Percentiles rank a stretch among this genome's conserved stretches.
phyloP scores from a whole-genome alignment of 2,797 vertebrate genomes.

The Peromyscus aztecus region DNA sequence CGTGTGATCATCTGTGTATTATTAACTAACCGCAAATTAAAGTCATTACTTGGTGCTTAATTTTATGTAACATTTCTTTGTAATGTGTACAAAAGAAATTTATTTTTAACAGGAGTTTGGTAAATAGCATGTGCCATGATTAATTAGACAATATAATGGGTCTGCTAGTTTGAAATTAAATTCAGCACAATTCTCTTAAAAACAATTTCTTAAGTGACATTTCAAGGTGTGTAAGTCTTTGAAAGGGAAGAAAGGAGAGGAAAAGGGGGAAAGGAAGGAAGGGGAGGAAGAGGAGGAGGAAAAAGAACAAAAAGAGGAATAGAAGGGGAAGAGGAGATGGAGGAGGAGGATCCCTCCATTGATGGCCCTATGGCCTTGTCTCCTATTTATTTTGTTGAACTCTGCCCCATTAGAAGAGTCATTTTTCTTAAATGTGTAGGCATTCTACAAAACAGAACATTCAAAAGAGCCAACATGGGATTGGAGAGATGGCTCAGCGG shows the following conservation, averaged over 20 bases:
- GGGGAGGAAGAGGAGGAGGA: neutral
- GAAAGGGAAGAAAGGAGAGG: neutral
- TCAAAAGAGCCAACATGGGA: neutral
- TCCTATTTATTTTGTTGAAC: neutral
- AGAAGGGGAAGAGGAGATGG: too few species aligned
- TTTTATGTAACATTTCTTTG: slow-evolving; percentile 85
- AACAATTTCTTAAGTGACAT: slow-evolving; percentile 74
- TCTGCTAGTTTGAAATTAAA: slow-evolving; percentile 79
- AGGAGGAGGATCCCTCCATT: neutral
- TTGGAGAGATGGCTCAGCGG: too few species aligned
- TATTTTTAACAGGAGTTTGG: slow-evolving; percentile 84
- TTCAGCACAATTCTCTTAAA: slow-evolving; percentile 67
- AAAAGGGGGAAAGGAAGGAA: neutral
- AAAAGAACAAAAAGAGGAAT: neutral
- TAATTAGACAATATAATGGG: slow-evolving; percentile 77
- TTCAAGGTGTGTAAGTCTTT: slow-evolving; percentile 65
- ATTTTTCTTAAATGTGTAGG: slow-evolving; percentile 3
- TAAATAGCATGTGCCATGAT: slow-evolving; percentile 84
- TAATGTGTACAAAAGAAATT: slow-evolving; percentile 84
- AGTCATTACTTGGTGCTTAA: slow-evolving; percentile 86
- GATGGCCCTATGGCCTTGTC: neutral
- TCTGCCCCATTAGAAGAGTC: neutral
- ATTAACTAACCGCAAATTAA: slow-evolving; percentile 87
- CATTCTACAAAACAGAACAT: neutral
- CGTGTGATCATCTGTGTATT: slow-evolving; percentile 83